Evolutionary conservation across 2,113 vertebrate genomes (phyloP).

Genomic region (Halichoeres trimaculatus): DNA sequence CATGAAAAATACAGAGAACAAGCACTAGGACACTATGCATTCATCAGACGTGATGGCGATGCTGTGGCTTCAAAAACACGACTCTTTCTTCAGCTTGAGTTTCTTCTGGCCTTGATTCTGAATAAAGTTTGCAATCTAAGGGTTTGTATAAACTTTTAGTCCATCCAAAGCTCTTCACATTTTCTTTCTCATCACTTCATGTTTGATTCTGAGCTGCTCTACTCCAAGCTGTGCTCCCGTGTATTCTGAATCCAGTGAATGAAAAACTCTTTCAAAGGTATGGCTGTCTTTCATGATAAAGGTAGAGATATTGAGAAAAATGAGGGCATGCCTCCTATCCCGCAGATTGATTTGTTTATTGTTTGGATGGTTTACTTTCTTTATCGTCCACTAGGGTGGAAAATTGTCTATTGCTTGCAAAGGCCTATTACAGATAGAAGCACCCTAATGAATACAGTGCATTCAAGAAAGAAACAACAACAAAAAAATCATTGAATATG

Average conservation of each 20-base stretch:
- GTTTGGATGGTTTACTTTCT: constrained; percentile 19
- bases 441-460: not conserved
- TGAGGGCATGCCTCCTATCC: not conserved
- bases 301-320: not conserved
- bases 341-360: constrained; percentile 24
- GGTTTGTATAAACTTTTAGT: constrained; percentile 11
- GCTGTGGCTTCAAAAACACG: constrained; percentile 25
- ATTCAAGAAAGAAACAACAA: constrained; percentile 1
- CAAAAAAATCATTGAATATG: not conserved
- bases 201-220: constrained; percentile 18
- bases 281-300: constrained; percentile 6
- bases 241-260: not conserved
- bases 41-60: constrained; percentile 34
- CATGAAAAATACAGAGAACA: constrained; percentile 15
- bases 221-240: not conserved
- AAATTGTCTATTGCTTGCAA: constrained; percentile 16
- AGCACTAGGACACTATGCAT: not conserved
- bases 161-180: constrained; percentile 7
- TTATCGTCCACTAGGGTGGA: constrained; percentile 13
- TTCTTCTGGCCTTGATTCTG: constrained; percentile 10
- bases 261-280: not conserved
- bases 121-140: not conserved
- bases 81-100: not conserved
- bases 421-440: not conserved
- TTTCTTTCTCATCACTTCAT: constrained; percentile 25